These are phyloP conservation scores for Antechinus flavipes DNA, from an alignment of 2,113 vertebrate species.

Conservation along the genomic window DNA sequence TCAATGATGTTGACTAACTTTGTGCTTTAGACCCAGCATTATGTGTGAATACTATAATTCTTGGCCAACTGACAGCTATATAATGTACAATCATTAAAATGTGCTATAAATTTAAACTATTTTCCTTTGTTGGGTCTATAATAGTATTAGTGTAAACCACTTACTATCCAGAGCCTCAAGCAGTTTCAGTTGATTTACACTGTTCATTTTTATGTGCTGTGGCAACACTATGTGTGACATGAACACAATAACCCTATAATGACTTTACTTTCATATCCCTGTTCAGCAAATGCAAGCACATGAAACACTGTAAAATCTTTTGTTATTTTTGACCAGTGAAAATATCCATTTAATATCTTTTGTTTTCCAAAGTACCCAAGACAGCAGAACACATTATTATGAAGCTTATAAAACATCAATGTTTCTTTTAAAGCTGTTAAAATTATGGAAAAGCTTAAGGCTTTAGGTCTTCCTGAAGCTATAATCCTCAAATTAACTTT, in stretches of 20 bases:
- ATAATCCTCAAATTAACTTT: neutral
- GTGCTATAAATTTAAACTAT: constrained; percentile 41
- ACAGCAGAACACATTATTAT: neutral
- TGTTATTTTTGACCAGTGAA: neutral
- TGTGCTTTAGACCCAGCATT: neutral
- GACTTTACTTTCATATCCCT: neutral
- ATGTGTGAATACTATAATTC: constrained; percentile 45
- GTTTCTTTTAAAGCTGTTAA: neutral
- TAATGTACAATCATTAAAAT: constrained; percentile 56
- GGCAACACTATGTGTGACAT: neutral
- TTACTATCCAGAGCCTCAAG: constrained; percentile 32
- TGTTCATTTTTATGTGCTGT: neutral
- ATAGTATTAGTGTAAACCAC: constrained; percentile 45
- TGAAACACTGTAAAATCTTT: neutral
- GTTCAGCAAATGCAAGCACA: neutral
- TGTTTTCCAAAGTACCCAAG: neutral
- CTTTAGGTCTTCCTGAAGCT: neutral
- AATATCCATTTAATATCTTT: neutral
- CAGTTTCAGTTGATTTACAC: constrained; percentile 22
- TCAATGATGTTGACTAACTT: constrained; percentile 14
- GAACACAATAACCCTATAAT: neutral
- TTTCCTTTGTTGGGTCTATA: constrained; percentile 34
- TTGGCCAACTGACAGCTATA: constrained; percentile 53
- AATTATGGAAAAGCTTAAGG: neutral
- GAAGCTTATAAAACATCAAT: neutral